These are phyloP conservation scores for Sardinella longiceps DNA, from an alignment of 2,797 vertebrate species.

Conservation along the genomic window DNA sequence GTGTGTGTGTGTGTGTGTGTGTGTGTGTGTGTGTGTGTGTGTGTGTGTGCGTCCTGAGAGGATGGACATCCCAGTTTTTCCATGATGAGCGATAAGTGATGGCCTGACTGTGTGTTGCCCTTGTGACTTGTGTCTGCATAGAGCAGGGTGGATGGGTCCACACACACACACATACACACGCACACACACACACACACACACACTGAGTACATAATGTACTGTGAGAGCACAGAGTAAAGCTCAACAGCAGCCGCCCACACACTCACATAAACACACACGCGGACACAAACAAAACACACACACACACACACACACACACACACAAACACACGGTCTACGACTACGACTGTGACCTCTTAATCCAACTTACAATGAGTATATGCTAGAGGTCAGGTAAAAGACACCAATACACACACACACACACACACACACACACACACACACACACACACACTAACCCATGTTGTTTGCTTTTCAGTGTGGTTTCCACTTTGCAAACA, in stretches of 20 bases:
- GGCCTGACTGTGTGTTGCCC: not conserved
- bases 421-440: not conserved
- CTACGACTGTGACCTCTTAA: not conserved
- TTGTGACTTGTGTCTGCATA: not conserved
- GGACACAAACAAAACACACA: not conserved
- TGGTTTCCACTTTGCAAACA: not conserved
- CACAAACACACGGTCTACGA: not conserved
- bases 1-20: not conserved
- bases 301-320: not conserved
- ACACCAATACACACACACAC: not conserved
- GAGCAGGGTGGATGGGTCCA: not conserved
- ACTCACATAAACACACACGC: constrained; percentile 19
- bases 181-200: constrained; percentile 12
- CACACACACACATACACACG: not conserved
- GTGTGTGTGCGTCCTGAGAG: not conserved
- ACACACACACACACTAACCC: not conserved
- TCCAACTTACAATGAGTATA: not conserved
- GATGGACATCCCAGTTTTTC: constrained; percentile 6
- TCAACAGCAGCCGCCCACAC: not conserved
- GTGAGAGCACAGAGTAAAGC: not conserved
- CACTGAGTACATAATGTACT: not conserved
- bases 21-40: not conserved
- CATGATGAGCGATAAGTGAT: not conserved
- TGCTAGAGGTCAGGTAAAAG: constrained; percentile 8
- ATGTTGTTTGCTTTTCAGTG: not conserved